Evolutionary conservation across 2,888 invertebrate species (phyloP), one percentile per base, ranked within the genome.

Genomic region (Pegoplata infirma): DNA sequence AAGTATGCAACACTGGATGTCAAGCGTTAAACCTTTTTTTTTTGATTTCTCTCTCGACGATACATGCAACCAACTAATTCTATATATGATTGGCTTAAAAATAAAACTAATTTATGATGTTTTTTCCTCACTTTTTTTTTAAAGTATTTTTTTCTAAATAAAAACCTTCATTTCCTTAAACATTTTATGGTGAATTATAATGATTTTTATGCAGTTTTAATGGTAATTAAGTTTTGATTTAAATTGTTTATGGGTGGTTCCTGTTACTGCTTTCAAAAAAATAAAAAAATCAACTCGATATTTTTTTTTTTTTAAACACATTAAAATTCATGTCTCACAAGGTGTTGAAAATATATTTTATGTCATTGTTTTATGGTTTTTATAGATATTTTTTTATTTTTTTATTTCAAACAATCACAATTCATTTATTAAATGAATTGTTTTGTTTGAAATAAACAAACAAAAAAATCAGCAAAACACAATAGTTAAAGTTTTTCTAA

Each of bases 181-280:
- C 5, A 71, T 61, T 67, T 23, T 64, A 59, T 49, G 59, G 44
- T 67, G 78, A 80, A 80, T 78, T 80, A 75, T 80, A 75, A 80
- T 78, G 67, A 67, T 66, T 75, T 75, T 75, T 64, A 80, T 80
- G 77, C 75, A 71, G 78, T 68, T 78, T 80, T 75, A 80, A 80
- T 80, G 74, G 75, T 78, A 78, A 78, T 78, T 68, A 73, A 76
- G 81, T 79, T 78, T 78, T 81, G 78, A 81, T 81, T 81, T 81
- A 81, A 81, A 81, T 79, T 73, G 69, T 19, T 78, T 73, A 64
- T 49, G 64, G 80, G 59, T 72, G 75, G 58, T 80, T 51, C 61
- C 44, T 40, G 40, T 46, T 56, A 3, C 8, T 28, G 7, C n/a
- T n/a, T 40, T 47, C 7, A 12, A 46, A n/a, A n/a, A n/a, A n/a